Evolutionary conservation across 2,888 invertebrate species (phyloP), one percentile per base, ranked within the genome.

Genomic region (Alloscopus bannaensis): DNA sequence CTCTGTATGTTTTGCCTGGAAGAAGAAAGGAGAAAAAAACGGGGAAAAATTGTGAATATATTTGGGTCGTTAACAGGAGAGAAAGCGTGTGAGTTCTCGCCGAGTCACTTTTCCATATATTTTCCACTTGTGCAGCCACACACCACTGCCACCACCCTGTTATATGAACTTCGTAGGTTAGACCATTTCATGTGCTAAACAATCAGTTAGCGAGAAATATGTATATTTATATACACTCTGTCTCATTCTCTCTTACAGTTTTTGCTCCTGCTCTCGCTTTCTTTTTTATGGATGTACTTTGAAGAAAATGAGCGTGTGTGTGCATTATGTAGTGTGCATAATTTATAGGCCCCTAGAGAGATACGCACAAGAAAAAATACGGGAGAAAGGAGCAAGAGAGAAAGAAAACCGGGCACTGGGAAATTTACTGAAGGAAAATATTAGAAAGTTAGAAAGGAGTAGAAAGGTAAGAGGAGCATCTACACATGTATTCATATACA

Each of bases 241-340:
- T n/a, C n/a, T n/a, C n/a, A n/a, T n/a, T n/a, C n/a, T n/a, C n/a
- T n/a, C n/a, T n/a, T n/a, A n/a, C n/a, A n/a, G n/a, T n/a, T n/a
- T 42, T 16, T 36, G 36, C 36, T 36, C 36, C 36, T n/a, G 36
- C 36, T 36, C 36, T 36, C 13, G 6, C 36, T 36, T 36, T 6
- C 13, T 8, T 36, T 42, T 42, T 42, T 2, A 42, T 42, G 42
- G 13, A 3, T 42, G 28, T 16, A 59, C 26, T 29, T 60, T 70
- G 42, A 59, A 59, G 59, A 59, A 69, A 69, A 70, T 70, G 59
- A 57, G 28, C 45, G 69, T 22, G 29, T 59, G 47, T 65, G 45
- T 70, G 40, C 31, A 59, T 59, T 70, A 70, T 70, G 59, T 70
- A 70, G 45, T 29, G 20, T 60, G 71, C 71, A 71, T 71, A 71